Evolutionary conservation across 2,797 vertebrate species (phyloP).

Genomic region (Chiropotes sagulatus): DNA sequence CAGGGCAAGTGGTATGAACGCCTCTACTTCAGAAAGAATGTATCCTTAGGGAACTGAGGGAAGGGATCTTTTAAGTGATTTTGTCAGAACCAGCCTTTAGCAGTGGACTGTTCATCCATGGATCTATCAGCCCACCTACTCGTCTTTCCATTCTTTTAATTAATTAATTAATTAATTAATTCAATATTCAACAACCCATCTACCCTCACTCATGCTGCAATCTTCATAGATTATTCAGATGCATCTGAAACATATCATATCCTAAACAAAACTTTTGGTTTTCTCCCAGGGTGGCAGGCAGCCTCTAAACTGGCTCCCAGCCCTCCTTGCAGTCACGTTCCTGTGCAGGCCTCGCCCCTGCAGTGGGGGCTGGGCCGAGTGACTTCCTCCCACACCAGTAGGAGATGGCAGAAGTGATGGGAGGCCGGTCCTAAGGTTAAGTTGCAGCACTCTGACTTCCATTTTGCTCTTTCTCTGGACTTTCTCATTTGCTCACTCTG

Average conservation of each 20-base stretch:
- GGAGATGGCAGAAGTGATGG: accelerated
- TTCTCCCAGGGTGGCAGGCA: neutral
- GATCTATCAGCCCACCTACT: neutral
- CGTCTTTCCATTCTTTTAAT: neutral
- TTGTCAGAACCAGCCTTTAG: neutral
- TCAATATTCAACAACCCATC: neutral
- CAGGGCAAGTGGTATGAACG: neutral
- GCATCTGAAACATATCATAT: neutral
- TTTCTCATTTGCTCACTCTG: too few relatives aligned
- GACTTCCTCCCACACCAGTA: neutral
- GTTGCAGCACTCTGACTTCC: too few relatives aligned
- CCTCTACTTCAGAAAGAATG: neutral
- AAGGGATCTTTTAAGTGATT: neutral
- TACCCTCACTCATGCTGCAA: neutral
- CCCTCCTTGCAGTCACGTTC: neutral
- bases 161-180: neutral
- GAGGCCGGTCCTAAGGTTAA: neutral
- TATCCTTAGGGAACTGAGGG: too few relatives aligned
- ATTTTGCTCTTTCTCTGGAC: neutral
- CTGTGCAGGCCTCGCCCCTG: neutral
- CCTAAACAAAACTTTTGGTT: neutral
- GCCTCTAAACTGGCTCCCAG: neutral
- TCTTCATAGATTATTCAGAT: neutral
- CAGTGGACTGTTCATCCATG: neutral
- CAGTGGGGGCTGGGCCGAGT: neutral